Evolutionary conservation across 2,888 invertebrate species (phyloP).

Genomic region (Leucania comma): DNA sequence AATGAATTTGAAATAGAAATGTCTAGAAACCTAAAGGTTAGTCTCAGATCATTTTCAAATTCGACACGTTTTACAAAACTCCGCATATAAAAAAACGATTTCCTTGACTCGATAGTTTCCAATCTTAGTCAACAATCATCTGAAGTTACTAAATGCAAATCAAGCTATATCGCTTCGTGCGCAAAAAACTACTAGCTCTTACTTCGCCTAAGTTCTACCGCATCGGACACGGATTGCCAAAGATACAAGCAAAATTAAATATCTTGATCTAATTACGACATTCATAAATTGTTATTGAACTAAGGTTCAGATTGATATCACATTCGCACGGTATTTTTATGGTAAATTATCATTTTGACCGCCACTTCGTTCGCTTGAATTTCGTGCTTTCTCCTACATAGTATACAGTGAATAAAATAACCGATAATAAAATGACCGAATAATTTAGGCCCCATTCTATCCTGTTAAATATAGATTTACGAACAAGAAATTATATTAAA

Average conservation of each 20-base stretch:
- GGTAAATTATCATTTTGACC: background rate
- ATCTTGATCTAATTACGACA: constrained; percentile 23
- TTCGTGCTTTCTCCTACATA: too few species aligned
- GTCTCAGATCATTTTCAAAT: constrained; percentile 51
- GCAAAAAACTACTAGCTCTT: constrained; percentile 44
- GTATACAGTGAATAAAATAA: too few species aligned
- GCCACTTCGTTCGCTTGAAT: too few species aligned
- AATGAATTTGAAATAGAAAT: background rate
- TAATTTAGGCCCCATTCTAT: too few species aligned
- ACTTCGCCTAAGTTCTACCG: constrained; percentile 12
- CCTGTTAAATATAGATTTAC: too few species aligned
- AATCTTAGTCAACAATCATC: constrained; percentile 68
- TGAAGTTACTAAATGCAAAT: constrained; percentile 70
- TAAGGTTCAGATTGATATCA: background rate
- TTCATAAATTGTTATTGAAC: constrained; percentile 10
- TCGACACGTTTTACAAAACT: constrained; percentile 63
- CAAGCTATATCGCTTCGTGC: constrained; percentile 33
- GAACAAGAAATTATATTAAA: too few species aligned
- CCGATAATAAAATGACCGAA: too few species aligned
- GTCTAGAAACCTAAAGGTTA: constrained; percentile 3
- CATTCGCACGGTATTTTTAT: constrained; percentile 4
- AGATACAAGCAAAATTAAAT: constrained; percentile 10
- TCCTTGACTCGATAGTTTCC: constrained; percentile 72
- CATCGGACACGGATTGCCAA: constrained; percentile 31
- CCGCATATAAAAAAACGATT: constrained; percentile 66